These are phyloP conservation scores for Pseudomyrmex flavicornis DNA, from an alignment of 1,140 invertebrate genomes.

Conservation along the genomic window DNA sequence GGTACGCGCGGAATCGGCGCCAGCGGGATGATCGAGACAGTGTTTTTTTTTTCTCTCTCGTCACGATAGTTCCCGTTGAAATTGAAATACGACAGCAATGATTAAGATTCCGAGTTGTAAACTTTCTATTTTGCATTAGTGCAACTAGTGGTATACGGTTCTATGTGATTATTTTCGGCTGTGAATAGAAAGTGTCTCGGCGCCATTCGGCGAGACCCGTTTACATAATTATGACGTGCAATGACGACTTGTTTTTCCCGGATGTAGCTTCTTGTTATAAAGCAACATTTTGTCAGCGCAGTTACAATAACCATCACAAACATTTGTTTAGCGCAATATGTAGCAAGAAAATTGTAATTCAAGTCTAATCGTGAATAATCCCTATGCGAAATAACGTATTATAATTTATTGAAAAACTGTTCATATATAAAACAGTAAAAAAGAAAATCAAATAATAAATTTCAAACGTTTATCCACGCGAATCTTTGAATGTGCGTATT, in stretches of 20 bases:
- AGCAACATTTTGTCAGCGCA: not conserved
- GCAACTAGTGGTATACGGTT: not conserved
- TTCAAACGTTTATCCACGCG: not conserved
- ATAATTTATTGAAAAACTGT: no score
- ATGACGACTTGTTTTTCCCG: not conserved
- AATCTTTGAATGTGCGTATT: constrained; percentile 7
- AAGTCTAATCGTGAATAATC: not conserved
- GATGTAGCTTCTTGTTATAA: constrained; percentile 2
- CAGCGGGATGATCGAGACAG: not conserved
- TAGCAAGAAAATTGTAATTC: constrained; percentile 22
- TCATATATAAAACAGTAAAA: not conserved
- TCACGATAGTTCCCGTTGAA: no score
- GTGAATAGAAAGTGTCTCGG: not conserved
- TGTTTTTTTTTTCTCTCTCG: not conserved
- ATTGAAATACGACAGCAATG: not conserved
- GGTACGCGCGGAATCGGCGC: not conserved
- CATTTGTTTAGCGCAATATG: not conserved
- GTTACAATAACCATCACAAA: not conserved
- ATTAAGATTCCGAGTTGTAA: not conserved
- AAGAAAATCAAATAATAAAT: not conserved
- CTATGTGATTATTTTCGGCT: not conserved
- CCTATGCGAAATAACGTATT: not conserved
- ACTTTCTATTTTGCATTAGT: not conserved
- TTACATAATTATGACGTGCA: not conserved
- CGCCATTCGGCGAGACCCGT: no score